Percentiles rank a stretch among this genome's conserved stretches.
Conservation (phyloP, 1,140 invertebrate species). For the Belonocnema kinseyi region DNA sequence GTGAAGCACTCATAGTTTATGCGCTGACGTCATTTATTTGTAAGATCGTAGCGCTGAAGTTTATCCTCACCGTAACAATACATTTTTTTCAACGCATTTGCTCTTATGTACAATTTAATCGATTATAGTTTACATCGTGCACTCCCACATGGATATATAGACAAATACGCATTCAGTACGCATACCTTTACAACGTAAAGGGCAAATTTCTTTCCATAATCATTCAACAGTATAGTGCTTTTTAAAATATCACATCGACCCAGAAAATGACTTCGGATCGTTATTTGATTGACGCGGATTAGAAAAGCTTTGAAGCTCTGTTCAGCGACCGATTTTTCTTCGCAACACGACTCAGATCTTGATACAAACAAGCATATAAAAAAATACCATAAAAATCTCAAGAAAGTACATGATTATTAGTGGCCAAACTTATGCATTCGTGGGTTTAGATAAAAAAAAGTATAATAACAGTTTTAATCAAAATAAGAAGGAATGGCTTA, state of each 20-base stretch:
- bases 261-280: constrained; percentile 5
- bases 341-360: constrained; percentile 33
- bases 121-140: constrained; percentile 11
- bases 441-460: background rate
- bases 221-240: constrained; percentile 32
- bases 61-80: background rate
- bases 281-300: constrained; percentile 24
- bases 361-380: background rate
- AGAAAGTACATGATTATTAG: no score
- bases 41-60: background rate
- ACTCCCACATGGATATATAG: background rate
- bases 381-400: no score
- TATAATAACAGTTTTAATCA: background rate
- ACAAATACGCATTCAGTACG: constrained; percentile 1
- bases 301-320: constrained; percentile 34
- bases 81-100: constrained; percentile 5
- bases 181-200: background rate
- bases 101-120: constrained; percentile 17
- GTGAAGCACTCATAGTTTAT: background rate
- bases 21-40: background rate
- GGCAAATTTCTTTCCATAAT: constrained; percentile 39
- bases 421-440: no score
- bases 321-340: constrained; percentile 36
- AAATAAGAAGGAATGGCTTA: background rate
- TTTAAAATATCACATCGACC: constrained; percentile 44